phyloP scores from a whole-genome alignment of 2,888 invertebrate species.

The Gastracanthus pulcherrimus region DNA sequence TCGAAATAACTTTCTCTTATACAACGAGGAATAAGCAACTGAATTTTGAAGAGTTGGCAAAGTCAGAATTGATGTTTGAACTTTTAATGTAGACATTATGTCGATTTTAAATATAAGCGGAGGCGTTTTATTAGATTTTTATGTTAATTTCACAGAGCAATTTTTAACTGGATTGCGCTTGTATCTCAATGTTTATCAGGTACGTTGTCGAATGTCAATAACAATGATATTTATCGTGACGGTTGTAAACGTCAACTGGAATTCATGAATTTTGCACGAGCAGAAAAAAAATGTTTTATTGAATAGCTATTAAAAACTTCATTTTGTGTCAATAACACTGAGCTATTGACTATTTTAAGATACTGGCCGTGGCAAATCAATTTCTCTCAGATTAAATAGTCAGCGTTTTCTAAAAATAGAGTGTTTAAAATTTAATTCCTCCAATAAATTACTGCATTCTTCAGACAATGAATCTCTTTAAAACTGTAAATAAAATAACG shows the following conservation, averaged over 20 bases:
- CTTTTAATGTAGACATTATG: conserved; percentile 16
- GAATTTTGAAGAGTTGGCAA: too few species aligned
- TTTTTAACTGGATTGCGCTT: background rate
- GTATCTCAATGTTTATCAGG: background rate
- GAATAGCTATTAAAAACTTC: background rate
- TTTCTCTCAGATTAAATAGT: too few species aligned
- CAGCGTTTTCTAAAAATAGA: too few species aligned
- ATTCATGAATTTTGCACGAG: background rate
- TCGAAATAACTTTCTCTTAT: too few species aligned
- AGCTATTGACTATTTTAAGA: too few species aligned
- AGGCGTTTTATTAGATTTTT: conserved; percentile 41
- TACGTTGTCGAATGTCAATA: background rate
- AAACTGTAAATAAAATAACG: too few species aligned
- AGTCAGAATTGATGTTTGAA: background rate
- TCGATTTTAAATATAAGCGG: conserved; percentile 29
- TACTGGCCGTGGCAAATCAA: too few species aligned
- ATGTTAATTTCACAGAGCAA: conserved; percentile 2
- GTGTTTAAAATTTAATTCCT: too few species aligned
- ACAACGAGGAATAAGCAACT: too few species aligned
- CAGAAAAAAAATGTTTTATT: background rate
- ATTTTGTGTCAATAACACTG: too few species aligned
- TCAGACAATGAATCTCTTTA: too few species aligned
- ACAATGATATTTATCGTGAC: background rate
- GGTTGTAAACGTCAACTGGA: conserved; percentile 22
- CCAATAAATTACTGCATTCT: too few species aligned